These are phyloP conservation scores for Aphidius colemani DNA, from an alignment of 2,888 invertebrate genomes.

Conservation along the genomic window DNA sequence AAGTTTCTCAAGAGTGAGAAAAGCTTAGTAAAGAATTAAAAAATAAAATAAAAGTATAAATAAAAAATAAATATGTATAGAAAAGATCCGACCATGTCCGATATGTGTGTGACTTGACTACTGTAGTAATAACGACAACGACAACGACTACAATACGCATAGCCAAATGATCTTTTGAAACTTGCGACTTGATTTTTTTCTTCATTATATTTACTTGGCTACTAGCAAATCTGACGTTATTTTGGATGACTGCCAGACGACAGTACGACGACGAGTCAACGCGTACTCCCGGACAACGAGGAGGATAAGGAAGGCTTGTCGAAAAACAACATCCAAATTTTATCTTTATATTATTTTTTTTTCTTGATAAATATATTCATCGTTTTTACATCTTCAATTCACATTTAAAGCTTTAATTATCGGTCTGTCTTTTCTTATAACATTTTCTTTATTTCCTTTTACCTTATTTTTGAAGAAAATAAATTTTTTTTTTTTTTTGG, in stretches of 20 bases:
- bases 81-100: slow-evolving; percentile 3
- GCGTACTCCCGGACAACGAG: slow-evolving; percentile 15
- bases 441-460: too few species aligned
- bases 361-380: too few species aligned
- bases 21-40: not conserved
- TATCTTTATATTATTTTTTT: too few species aligned
- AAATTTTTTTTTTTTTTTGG: too few species aligned
- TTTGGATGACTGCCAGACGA: slow-evolving; percentile 36
- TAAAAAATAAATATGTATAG: slow-evolving; percentile 3
- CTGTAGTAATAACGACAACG: slow-evolving; percentile 11
- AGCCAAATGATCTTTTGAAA: slow-evolving; percentile 7
- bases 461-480: too few species aligned
- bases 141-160: slow-evolving; percentile 27
- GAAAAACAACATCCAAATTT: too few species aligned
- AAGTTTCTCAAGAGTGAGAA: not conserved
- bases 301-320: slow-evolving; percentile 2
- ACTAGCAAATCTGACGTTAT: slow-evolving; percentile 33
- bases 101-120: slow-evolving; percentile 13
- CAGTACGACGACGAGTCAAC: slow-evolving; percentile 16
- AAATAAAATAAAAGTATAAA: not conserved
- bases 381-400: too few species aligned
- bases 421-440: too few species aligned
- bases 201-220: slow-evolving; percentile 39
- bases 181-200: too few species aligned
- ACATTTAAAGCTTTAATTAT: too few species aligned